A percentile compares a stretch with the other conserved stretches of the same genome.
Conservation (phyloP, 1,140 invertebrate species). For the Lordiphosa clarofinis region DNA sequence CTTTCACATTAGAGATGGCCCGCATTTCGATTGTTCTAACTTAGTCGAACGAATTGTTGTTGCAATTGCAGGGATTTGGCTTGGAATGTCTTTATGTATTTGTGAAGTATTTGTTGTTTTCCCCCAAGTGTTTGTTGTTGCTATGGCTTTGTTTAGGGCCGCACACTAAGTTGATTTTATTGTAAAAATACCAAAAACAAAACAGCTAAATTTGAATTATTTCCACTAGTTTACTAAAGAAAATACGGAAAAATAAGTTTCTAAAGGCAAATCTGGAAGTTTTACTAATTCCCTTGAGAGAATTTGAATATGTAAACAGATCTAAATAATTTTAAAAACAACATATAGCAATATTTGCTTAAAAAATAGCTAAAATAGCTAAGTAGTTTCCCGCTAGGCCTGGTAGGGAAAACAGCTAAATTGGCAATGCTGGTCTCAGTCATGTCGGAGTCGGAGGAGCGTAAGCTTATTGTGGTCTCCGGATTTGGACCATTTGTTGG, state of each 20-base stretch:
- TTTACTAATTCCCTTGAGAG: too few species aligned
- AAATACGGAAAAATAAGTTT: too few species aligned
- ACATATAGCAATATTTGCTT: too few species aligned
- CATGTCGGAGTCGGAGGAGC: conserved; percentile 37
- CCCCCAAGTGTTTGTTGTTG: conserved; percentile 22
- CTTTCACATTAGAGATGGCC: too few species aligned
- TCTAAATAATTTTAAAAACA: too few species aligned
- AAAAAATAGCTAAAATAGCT: too few species aligned
- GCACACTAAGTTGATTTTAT: not conserved
- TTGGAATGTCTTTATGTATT: conserved; percentile 41
- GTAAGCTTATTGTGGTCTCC: conserved; percentile 81
- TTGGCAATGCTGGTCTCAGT: not conserved
- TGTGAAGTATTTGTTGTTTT: conserved; percentile 20
- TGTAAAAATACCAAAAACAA: conserved; percentile 6
- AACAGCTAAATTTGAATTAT: not conserved
- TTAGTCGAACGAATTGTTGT: not conserved
- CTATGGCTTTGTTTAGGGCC: conserved; percentile 1
- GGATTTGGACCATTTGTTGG: conserved; percentile 87
- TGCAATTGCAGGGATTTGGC: conserved; percentile 32
- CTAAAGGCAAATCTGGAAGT: too few species aligned
- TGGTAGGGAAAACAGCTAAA: too few species aligned
- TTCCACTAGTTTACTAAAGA: not conserved
- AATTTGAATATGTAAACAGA: too few species aligned
- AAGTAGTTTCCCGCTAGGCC: too few species aligned
- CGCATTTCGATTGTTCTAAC: too few species aligned